These are phyloP conservation scores for Natrix natrix DNA, from an alignment of 2,797 vertebrate genomes.

Conservation along the genomic window DNA sequence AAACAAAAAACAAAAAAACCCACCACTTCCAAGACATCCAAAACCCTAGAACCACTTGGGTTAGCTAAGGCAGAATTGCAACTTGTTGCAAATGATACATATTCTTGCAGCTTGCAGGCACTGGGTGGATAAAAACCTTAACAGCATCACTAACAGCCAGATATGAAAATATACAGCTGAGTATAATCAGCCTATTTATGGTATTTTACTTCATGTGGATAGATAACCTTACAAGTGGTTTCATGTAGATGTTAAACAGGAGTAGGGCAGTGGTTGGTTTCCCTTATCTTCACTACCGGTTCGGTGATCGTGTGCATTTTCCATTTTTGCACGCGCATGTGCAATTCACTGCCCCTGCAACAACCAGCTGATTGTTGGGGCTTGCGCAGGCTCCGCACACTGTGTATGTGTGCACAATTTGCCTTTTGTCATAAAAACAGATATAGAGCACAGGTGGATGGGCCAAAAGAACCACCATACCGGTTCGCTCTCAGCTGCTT, in stretches of 20 bases:
- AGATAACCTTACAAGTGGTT: background rate
- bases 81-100: background rate
- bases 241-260: background rate
- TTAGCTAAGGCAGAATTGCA: background rate
- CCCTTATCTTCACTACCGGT: too few relatives aligned
- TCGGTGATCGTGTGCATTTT: too few relatives aligned
- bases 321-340: too few relatives aligned
- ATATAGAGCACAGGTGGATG: too few relatives aligned
- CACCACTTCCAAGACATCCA: background rate
- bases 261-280: background rate
- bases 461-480: too few relatives aligned
- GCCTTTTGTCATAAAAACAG: too few relatives aligned
- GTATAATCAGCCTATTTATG: background rate
- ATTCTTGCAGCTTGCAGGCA: background rate
- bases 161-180: background rate
- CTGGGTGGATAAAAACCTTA: too few relatives aligned
- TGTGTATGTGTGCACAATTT: too few relatives aligned
- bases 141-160: background rate
- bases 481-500: too few relatives aligned
- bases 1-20: background rate
- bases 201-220: background rate
- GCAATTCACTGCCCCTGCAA: too few relatives aligned
- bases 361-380: too few relatives aligned
- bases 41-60: background rate
- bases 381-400: too few relatives aligned